Conservation (phyloP, 2,113 vertebrate genomes). For the Parus major region DNA sequence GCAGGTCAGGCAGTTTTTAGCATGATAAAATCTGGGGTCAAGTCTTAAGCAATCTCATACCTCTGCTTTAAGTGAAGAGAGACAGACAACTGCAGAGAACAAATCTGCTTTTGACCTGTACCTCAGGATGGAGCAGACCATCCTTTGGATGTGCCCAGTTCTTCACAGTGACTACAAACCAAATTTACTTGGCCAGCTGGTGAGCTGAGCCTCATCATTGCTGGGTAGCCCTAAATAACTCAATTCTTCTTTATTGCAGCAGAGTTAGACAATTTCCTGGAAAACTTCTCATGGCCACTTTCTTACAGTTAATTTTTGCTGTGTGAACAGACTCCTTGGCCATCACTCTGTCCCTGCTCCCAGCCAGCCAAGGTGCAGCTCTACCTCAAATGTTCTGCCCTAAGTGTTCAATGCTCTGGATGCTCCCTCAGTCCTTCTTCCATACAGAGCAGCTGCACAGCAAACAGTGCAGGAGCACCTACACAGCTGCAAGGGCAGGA, state of each 20-base stretch:
- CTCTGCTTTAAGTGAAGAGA: not conserved
- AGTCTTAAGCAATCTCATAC: not conserved
- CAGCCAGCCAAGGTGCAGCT: not conserved
- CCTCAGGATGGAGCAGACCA: not conserved
- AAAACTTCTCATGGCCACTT: not conserved
- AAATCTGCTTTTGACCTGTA: not conserved
- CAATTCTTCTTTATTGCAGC: not conserved
- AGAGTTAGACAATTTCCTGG: not conserved
- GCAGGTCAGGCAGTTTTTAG: not conserved
- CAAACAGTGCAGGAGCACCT: not conserved
- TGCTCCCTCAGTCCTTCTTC: not conserved
- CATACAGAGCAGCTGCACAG: not conserved
- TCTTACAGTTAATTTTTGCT: not conserved
- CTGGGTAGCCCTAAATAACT: not conserved
- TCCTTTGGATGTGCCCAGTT: not conserved
- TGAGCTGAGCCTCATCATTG: not conserved
- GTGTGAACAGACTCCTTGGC: not conserved
- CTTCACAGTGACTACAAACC: not conserved
- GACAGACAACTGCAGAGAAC: not conserved
- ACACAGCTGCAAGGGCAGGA: not conserved
- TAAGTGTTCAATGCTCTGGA: not conserved
- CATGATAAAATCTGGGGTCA: not conserved
- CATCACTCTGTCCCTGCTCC: not conserved
- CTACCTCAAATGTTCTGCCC: not conserved
- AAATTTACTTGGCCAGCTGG: not conserved